Base-by-base conservation (phyloP, 2,888 invertebrate genomes). In the Notodromas monacha region DNA sequence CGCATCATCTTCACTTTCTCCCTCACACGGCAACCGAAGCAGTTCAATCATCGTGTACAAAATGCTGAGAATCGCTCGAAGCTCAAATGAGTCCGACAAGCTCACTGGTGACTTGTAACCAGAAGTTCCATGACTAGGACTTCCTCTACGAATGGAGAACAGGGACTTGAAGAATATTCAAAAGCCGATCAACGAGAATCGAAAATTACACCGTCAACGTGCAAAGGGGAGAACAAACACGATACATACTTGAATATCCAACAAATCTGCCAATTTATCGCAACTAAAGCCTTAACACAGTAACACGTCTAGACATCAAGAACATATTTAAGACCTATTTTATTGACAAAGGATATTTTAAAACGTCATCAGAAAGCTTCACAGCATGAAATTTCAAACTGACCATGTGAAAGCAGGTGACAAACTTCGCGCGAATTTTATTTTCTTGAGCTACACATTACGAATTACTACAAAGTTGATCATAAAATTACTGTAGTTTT, bases 41-140 rank as follows among this genome's bases (percentile, higher is more conserved):
- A 79, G 70, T 56, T 96, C 96, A 14, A 86, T 73, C 41, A 96
- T 76, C 31, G 77, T 73, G 48, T 89, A 96, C 32, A 96, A 53
- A 36, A 86, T 73, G 35, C 77, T 79, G 26, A 96, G 54, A 38
- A 92, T 76, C 3, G 84, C 68, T 41, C 92, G 63, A 36, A 96
- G 55, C 47, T 89, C 79, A 34, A 65, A 60, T 4, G 89, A 89
- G 53, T 92, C 92, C 5, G 70, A 72, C 37, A 79, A 53, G 16
- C 73, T 74, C 2, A 74, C 67, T 5, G 70, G 64, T 28, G 72
- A 58, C 48, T 68, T 69, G n/a, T 21, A 21, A 21, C 8, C 8
- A 21, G n/a, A 21, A 21, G 6, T 21, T 21, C 21, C 21, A 21
- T 21, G 21, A 21, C n/a, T n/a, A 21, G n/a, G 8, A 21, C n/a